Conservation (phyloP, 30 jellyfish, hydroid and myxozoan species). For the Aurelia aurita complex sp. Pacific region DNA sequence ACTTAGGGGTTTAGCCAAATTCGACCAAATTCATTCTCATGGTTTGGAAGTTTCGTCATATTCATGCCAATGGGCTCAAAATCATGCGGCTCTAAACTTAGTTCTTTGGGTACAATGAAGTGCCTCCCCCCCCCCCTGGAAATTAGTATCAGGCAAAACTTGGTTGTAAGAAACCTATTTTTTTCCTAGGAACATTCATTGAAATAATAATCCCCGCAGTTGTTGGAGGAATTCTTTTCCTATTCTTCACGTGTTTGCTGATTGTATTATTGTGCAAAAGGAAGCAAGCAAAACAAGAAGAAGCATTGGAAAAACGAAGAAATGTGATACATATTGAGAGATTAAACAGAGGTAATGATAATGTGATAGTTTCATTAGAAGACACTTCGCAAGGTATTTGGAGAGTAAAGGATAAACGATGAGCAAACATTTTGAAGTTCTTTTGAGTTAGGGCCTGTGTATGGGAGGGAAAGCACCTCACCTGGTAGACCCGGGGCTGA, state of each 20-base stretch:
- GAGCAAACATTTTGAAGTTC: neutral
- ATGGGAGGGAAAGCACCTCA: too few relatives aligned
- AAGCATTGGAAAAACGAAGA: neutral
- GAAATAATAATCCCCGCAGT: conserved; percentile 39
- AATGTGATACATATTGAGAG: conserved; percentile 21
- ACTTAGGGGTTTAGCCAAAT: too few relatives aligned
- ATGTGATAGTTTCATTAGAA: neutral
- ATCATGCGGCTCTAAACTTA: too few relatives aligned
- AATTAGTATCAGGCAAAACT: neutral
- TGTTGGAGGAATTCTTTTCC: conserved; percentile 28
- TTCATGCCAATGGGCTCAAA: too few relatives aligned
- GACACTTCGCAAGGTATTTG: neutral
- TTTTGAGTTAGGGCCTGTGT: neutral
- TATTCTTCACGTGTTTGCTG: conserved; percentile 13
- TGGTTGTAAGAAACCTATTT: neutral
- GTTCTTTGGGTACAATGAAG: too few relatives aligned
- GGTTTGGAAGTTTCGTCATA: too few relatives aligned
- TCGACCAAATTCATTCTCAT: too few relatives aligned
- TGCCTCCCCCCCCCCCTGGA: too few relatives aligned
- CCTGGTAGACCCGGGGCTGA: too few relatives aligned
- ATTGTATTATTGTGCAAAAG: conserved; percentile 18
- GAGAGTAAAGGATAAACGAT: neutral
- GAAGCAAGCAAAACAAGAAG: neutral
- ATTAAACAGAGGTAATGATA: neutral
- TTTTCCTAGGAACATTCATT: conserved; percentile 18